Evolutionary conservation across 2,888 invertebrate genomes (phyloP), one percentile per base, ranked within the genome.

Genomic region (Blastobasis lacticolella): DNA sequence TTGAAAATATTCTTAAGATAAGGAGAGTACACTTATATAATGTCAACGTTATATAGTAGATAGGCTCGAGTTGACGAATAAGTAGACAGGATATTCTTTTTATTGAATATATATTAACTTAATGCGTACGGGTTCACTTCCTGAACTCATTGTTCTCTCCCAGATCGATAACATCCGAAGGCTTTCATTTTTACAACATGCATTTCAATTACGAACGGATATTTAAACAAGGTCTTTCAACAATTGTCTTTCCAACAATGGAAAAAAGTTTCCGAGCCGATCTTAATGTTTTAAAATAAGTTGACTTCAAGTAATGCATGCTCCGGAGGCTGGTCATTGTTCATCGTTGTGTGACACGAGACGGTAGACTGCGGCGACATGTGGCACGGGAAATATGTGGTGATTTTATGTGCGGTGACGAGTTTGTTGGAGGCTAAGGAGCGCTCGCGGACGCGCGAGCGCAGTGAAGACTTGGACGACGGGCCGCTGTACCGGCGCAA

Each of bases 351-450:
- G 56, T 57, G 45, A 47, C 42, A 44, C 56, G 44, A 53, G 52
- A 40, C 52, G 54, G 56, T 58, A 52, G 54, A 51, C 54, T 52
- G 45, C 49, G 38, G 50, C 46, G 65, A 49, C 49, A 74, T 73
- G 69, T 61, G 57, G 49, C 54, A 49, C 5, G 58, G 49, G 46
- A 48, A 52, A 40, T 46, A 58, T 56, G 5, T 57, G 50, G 5
- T 63, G 9, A 7, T 57, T 48, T 38, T 56, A n/a, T 53, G 0
- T n/a, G n/a, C 8, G 37, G 48, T 49, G 10, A 51, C 49, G 36
- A 38, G 5, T 9, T 6, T 10, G 8, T 49, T 50, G 42, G 54
- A 51, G 46, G 62, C 57, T 51, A 61, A 54, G 46, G 48, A 57
- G 5, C 49, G 38, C 44, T 36, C 49, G 5, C 54, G 49, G 44